Conservation (phyloP, 2,113 vertebrate species). For the Chloropsis cyanopogon region DNA sequence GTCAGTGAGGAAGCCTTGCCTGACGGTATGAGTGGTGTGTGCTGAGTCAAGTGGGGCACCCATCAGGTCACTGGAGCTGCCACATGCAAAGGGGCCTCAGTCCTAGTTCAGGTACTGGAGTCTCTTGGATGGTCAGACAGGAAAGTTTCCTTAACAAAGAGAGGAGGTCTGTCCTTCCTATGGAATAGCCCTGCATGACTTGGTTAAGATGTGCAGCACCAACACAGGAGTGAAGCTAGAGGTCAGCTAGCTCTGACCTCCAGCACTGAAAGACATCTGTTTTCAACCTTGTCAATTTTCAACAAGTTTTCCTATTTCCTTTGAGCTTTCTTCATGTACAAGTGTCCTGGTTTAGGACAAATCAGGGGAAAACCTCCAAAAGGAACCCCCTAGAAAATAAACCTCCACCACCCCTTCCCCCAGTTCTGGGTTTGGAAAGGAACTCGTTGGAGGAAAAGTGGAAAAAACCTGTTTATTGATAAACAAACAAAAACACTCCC, state of each 20-base stretch:
- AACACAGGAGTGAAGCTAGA: neutral
- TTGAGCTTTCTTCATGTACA: neutral
- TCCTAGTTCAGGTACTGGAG: too few relatives aligned
- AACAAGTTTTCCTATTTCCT: neutral
- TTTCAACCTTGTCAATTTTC: neutral
- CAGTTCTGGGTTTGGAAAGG: too few relatives aligned
- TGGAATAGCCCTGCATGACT: neutral
- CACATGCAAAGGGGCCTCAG: too few relatives aligned
- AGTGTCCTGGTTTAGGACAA: too few relatives aligned
- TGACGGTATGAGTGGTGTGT: neutral
- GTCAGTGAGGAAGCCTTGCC: neutral
- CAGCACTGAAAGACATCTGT: neutral
- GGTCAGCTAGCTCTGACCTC: too few relatives aligned
- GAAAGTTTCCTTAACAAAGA: neutral
- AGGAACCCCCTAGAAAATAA: too few relatives aligned
- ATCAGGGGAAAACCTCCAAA: too few relatives aligned
- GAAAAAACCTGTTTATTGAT: too few relatives aligned
- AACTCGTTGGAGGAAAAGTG: too few relatives aligned
- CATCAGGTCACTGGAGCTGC: too few relatives aligned
- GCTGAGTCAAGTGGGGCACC: neutral
- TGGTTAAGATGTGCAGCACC: neutral
- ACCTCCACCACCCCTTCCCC: too few relatives aligned
- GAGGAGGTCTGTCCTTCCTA: neutral
- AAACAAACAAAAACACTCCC: too few relatives aligned
- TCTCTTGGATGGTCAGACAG: fast-evolving